A percentile compares a stretch with the other conserved stretches of the same genome.
These are phyloP conservation scores for Brachionus calyciflorus DNA, from an alignment of 1,140 invertebrate genomes.

Conservation along the genomic window DNA sequence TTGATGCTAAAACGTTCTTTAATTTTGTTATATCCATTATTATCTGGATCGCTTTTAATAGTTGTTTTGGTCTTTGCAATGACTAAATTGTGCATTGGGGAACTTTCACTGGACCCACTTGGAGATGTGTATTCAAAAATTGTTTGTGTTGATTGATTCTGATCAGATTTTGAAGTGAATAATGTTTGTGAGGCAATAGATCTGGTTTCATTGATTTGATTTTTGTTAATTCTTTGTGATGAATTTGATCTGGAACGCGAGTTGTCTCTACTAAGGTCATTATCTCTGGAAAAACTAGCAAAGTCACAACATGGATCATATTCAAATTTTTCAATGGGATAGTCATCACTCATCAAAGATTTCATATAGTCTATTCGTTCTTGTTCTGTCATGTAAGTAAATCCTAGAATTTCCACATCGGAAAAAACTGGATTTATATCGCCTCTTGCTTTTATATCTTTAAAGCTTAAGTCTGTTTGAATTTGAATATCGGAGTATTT, in stretches of 20 bases:
- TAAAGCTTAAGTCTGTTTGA: slow-evolving; percentile 33
- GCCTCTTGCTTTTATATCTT: not conserved
- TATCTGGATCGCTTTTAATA: slow-evolving; percentile 17
- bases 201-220: not conserved
- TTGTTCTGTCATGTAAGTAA: slow-evolving; percentile 18
- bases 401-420: slow-evolving; percentile 22
- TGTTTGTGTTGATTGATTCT: not conserved
- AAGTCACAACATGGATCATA: slow-evolving; percentile 37
- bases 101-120: not conserved
- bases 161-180: not conserved
- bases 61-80: not conserved
- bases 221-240: not conserved
- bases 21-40: not conserved
- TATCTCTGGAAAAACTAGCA: not conserved
- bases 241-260: not conserved
- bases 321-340: not conserved
- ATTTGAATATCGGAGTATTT: not conserved
- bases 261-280: not conserved
- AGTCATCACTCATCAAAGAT: slow-evolving; percentile 11
- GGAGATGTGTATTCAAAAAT: not conserved
- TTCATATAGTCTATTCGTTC: slow-evolving; percentile 6
- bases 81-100: not conserved
- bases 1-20: slow-evolving; percentile 24
- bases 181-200: slow-evolving; percentile 21
- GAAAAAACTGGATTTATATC: slow-evolving; percentile 15